Evolutionary conservation across 1,140 invertebrate genomes (phyloP).

Genomic region (Drosophila tsacasi): DNA sequence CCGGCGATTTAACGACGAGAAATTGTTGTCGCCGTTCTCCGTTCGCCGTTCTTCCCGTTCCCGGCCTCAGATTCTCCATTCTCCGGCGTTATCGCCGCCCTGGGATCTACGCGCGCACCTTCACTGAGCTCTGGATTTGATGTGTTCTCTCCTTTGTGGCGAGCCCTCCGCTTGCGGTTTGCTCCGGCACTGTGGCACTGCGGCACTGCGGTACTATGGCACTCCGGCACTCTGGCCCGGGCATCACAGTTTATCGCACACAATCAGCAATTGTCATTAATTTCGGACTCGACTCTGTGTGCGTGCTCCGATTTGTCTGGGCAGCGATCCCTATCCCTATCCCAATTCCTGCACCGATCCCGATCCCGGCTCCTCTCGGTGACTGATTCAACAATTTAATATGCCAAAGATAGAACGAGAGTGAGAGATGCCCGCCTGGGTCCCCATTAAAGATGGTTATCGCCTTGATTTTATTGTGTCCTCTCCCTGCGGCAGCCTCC

Average conservation of each 20-base stretch:
- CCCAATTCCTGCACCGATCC: neutral
- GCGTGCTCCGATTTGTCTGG: slow-evolving; percentile 80
- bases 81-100: slow-evolving; percentile 47
- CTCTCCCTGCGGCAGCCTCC: slow-evolving; percentile 41
- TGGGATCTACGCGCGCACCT: slow-evolving; percentile 68
- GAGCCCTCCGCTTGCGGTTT: slow-evolving; percentile 34
- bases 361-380: slow-evolving; percentile 22
- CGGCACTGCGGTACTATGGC: too few species aligned
- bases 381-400: slow-evolving; percentile 83
- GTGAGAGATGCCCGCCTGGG: slow-evolving; percentile 15
- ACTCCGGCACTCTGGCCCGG: slow-evolving; percentile 1
- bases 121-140: slow-evolving; percentile 39
- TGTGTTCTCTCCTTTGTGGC: slow-evolving; percentile 18
- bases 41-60: slow-evolving; percentile 4
- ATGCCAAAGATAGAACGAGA: slow-evolving; percentile 53
- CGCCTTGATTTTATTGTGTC: slow-evolving; percentile 70
- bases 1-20: slow-evolving; percentile 54
- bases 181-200: too few species aligned
- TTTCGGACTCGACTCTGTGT: slow-evolving; percentile 72
- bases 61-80: neutral
- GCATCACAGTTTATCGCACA: slow-evolving; percentile 67
- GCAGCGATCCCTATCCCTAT: neutral
- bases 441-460: slow-evolving; percentile 68
- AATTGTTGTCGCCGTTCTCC: slow-evolving; percentile 47
- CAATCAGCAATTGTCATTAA: slow-evolving; percentile 84